These are phyloP conservation scores for Axinella damicornis DNA, from an alignment of 37 sponge, comb jelly and placozoan genomes.

Conservation along the genomic window DNA sequence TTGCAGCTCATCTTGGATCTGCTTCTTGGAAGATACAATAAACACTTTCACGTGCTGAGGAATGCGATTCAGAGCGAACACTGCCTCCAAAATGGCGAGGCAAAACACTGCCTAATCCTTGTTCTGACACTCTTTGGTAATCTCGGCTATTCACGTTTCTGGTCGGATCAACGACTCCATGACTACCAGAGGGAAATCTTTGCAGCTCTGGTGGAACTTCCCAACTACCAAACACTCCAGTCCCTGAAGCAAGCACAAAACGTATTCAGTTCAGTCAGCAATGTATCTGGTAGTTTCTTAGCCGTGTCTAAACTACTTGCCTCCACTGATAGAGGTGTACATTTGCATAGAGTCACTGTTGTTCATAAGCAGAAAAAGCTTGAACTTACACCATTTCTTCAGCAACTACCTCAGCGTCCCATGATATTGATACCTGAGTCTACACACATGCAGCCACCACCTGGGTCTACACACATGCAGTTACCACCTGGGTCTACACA, in stretches of 20 bases:
- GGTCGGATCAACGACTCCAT: no score
- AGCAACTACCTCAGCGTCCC: no score
- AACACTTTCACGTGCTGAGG: conserved; percentile 32
- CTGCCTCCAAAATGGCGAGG: conserved; percentile 13
- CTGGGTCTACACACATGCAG: no score
- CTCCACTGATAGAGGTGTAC: no score
- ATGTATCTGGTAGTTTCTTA: conserved; percentile 1
- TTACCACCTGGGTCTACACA: no score
- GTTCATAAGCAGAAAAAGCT: no score
- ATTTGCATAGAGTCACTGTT: no score
- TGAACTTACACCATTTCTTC: no score
- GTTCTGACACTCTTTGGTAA: conserved; percentile 6
- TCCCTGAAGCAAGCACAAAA: neutral
- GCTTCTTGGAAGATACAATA: conserved; percentile 14
- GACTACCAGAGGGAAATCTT: neutral
- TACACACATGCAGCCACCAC: no score
- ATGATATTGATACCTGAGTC: no score
- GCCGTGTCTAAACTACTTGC: neutral
- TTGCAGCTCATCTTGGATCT: neutral
- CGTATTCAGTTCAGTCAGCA: neutral
- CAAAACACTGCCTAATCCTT: conserved; percentile 4
- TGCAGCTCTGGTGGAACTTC: neutral
- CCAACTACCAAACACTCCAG: neutral
- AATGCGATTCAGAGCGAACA: neutral
- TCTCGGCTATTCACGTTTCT: neutral